Evolutionary conservation across 2,797 vertebrate species (phyloP).

Genomic region (Alosa sapidissima): DNA sequence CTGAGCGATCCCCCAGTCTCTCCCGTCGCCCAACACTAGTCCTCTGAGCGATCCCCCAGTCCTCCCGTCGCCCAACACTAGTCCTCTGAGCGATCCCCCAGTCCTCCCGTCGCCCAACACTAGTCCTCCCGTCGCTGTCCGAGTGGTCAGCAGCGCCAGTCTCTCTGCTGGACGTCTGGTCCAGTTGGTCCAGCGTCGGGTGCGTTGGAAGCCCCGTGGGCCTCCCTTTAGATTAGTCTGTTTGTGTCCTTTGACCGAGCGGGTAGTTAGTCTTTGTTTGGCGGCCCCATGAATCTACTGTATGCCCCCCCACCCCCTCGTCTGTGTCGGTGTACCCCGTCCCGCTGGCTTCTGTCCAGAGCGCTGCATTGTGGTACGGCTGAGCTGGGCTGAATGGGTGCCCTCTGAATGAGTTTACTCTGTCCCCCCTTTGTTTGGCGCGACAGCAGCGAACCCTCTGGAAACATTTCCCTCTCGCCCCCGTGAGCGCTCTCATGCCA

Average conservation of each 20-base stretch:
- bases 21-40: background rate
- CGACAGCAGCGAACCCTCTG: conserved; percentile 2
- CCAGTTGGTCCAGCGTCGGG: background rate
- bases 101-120: background rate
- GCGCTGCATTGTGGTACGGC: background rate
- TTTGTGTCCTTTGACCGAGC: background rate
- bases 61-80: background rate
- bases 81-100: too few species aligned
- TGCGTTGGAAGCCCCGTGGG: background rate
- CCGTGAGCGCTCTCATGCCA: background rate
- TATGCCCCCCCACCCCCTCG: background rate
- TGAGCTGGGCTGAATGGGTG: conserved; percentile 9
- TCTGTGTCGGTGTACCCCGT: background rate
- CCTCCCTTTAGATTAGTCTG: background rate
- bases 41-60: background rate
- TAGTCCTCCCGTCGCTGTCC: background rate
- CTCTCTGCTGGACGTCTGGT: background rate
- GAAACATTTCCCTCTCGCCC: background rate
- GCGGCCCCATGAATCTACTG: background rate
- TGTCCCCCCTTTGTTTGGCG: conserved; percentile 2
- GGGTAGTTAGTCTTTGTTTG: background rate
- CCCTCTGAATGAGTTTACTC: conserved; percentile 20
- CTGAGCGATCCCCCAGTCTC: background rate
- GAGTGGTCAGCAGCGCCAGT: background rate
- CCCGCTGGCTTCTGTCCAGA: background rate